Evolutionary conservation across 2,888 invertebrate species (phyloP).

Genomic region (Congeria kusceri): DNA sequence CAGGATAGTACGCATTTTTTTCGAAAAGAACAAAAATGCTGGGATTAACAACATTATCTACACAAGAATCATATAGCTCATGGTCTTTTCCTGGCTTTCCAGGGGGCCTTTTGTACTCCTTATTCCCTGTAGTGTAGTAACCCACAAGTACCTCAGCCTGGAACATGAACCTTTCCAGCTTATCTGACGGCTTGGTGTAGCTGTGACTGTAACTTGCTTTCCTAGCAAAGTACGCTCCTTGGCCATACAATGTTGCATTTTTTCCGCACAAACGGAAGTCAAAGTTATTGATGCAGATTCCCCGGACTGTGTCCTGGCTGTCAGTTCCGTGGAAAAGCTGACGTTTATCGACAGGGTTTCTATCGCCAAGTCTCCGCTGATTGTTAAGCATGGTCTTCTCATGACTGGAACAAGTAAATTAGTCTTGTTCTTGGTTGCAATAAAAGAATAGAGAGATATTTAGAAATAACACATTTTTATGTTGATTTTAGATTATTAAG

Average conservation of each 20-base stretch:
- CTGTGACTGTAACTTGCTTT: constrained; percentile 64
- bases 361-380: neutral
- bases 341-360: neutral
- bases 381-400: constrained; percentile 7
- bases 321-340: constrained; percentile 74
- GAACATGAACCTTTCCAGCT: constrained; percentile 59
- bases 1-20: constrained; percentile 73
- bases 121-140: constrained; percentile 60
- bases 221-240: constrained; percentile 70
- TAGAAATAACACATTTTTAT: no score
- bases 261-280: constrained; percentile 71
- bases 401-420: neutral
- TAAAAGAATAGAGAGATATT: no score
- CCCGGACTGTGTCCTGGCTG: constrained; percentile 59
- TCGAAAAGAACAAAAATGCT: constrained; percentile 73
- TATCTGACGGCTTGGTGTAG: constrained; percentile 41
- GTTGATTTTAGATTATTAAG: no score
- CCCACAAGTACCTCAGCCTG: constrained; percentile 74
- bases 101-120: constrained; percentile 64
- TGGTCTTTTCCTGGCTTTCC: constrained; percentile 48
- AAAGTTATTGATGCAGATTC: constrained; percentile 72
- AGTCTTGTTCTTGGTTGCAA: no score
- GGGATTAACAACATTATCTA: constrained; percentile 65
- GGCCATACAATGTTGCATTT: constrained; percentile 73
- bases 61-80: constrained; percentile 74